Evolutionary conservation across 2,113 vertebrate genomes (phyloP), one percentile per base, ranked within the genome.

Genomic region (Hydropotes inermis): DNA sequence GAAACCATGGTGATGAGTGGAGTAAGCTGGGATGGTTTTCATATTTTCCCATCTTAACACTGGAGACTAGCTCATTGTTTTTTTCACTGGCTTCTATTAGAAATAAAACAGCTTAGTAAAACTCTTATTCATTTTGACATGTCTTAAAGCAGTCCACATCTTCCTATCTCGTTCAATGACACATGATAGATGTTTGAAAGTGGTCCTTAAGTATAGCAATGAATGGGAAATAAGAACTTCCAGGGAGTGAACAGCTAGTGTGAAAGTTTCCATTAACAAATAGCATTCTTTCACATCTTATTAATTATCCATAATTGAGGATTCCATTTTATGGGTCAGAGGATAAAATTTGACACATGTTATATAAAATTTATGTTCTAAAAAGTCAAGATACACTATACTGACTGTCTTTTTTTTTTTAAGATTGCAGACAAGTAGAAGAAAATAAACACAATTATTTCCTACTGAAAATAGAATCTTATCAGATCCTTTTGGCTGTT

Each of bases 1-100:
- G 97, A 98, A 97, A 97, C 94, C 97, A 89, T 95, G 94, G 86
- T 91, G 93, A 95, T 93, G 95, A 97, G 95, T 90, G 83, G 84
- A 61, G 21, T 64, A 93, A 85, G 74, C 81, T 64, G 87, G 50
- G 54, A 89, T 81, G 79, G 83, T 90, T 97, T 96, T 93, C 4
- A 50, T 95, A 95, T 91, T 98, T 97, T 96, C 97, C 95, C 87
- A 87, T 91, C 93, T 95, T 74, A 55, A 91, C 96, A 47, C 87
- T 85, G 79, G 81, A 94, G 89, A 89, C 58, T 97, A 89, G 84
- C 28, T 97, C 96, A 92, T 96, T 97, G 96, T 94, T 96, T 97
- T 93, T 94, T 95, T 79, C 83, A 82, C 74, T 64, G 74, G 74
- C 89, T 96, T 90, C 7, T 57, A 78, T 96, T 94, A 91, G 83